Base-by-base conservation (phyloP, 2,888 invertebrate species). In the Heteropelma amictum region DNA sequence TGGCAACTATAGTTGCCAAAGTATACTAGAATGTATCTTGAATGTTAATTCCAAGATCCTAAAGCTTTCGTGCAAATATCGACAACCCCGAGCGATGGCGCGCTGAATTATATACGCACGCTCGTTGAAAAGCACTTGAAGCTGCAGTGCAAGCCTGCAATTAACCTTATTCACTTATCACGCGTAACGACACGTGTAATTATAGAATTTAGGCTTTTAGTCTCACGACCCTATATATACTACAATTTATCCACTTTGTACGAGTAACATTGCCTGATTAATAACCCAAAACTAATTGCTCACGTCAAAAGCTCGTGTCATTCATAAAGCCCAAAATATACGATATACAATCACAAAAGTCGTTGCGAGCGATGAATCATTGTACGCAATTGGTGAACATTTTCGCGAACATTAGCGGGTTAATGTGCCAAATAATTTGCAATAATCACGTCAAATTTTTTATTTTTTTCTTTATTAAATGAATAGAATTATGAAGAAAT, bases 171-270 rank as follows among this genome's bases (percentile, higher is more conserved):
- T 75, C 40, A 56, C 60, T 61, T 69, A 71, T 54, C 58, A 19
- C 40, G 51, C 28, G 19, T 49, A 60, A 45, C 45, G 40, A 64
- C 40, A 53, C 51, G 28, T 19, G 51, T 63, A 51, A 51, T 61
- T 51, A 28, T 40, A 19, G 28, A 60, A 51, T 38, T 38, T 67
- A 38, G 35, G 47, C 53, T 54, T 45, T 54, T 17, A 45, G n/a
- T n/a, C n/a, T n/a, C 8, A 14, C 30, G 17, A 61, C n/a, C n/a
- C n/a, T n/a, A n/a, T n/a, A n/a, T n/a, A 10, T 12, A 10, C 56
- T 60, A 30, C 54, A 14, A 82, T 82, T 81, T 80, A 79, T 83
- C 80, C 81, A 72, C 76, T 77, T 79, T 76, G 72, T 58, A 72
- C 76, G 47, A 2, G 21, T 23, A 47, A 23, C 23, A 47, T 23